Evolutionary conservation across 2,113 vertebrate genomes (phyloP).

Genomic region (Semicossyphus pulcher): DNA sequence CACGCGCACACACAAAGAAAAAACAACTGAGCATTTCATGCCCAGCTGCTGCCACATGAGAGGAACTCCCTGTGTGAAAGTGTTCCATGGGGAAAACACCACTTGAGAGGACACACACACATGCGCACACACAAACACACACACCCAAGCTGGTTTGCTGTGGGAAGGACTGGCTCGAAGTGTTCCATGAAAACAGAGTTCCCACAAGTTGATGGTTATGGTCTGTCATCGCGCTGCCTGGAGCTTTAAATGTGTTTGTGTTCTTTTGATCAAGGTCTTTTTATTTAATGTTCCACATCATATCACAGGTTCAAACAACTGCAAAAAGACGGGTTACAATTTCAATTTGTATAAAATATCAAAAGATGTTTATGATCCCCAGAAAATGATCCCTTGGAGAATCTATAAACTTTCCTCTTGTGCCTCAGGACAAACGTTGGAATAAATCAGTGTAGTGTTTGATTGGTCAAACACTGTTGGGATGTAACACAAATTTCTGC

Average conservation of each 20-base stretch:
- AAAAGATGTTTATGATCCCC: too few relatives aligned
- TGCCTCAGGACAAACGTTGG: too few relatives aligned
- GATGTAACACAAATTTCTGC: neutral
- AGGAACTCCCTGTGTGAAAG: slow-evolving; percentile 70
- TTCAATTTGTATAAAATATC: neutral
- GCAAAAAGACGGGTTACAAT: neutral
- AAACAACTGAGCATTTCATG: slow-evolving; percentile 22
- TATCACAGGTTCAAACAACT: neutral
- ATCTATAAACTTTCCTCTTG: neutral
- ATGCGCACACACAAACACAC: slow-evolving; percentile 1
- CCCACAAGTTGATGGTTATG: slow-evolving; percentile 43
- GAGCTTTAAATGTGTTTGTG: neutral
- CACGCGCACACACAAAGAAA: slow-evolving; percentile 18
- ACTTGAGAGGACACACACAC: slow-evolving; percentile 30
- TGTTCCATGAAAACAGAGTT: slow-evolving; percentile 61
- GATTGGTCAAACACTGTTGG: accelerated
- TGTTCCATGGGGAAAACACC: slow-evolving; percentile 59
- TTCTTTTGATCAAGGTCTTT: neutral
- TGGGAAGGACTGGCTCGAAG: slow-evolving; percentile 46
- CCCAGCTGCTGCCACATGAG: slow-evolving; percentile 61
- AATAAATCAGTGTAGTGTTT: neutral
- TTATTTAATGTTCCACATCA: neutral
- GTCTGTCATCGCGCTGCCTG: neutral
- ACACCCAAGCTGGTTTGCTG: slow-evolving; percentile 7
- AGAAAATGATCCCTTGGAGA: neutral